A percentile compares a stretch with the other conserved stretches of the same genome.
Evolutionary conservation across 1,140 invertebrate species (phyloP).

Genomic region (Pantala flavescens): DNA sequence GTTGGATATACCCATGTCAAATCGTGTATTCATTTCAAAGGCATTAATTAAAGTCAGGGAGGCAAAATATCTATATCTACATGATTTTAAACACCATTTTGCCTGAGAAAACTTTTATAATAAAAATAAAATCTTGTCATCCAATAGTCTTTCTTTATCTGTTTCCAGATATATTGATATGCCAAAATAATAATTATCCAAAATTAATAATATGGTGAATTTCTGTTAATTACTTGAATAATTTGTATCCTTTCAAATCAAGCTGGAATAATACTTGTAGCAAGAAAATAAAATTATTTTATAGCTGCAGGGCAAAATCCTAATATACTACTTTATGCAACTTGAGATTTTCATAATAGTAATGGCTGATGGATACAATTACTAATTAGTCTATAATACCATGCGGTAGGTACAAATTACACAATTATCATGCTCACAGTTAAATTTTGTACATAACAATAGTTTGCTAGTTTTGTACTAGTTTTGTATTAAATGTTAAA

Average conservation of each 20-base stretch:
- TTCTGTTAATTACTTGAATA: neutral
- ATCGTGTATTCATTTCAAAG: neutral
- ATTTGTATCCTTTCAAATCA: neutral
- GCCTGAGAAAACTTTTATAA: neutral
- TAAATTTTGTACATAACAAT: conserved; percentile 5
- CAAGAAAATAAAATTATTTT: neutral
- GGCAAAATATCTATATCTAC: neutral
- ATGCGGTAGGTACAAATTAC: conserved; percentile 9
- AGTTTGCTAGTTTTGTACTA: conserved; percentile 10
- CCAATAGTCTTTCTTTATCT: neutral
- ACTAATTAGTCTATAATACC: neutral
- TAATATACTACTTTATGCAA: neutral
- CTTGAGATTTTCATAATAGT: neutral
- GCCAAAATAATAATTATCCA: too few relatives aligned
- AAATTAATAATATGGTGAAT: neutral
- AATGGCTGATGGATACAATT: neutral
- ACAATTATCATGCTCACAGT: neutral
- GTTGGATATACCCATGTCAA: neutral
- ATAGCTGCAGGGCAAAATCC: neutral
- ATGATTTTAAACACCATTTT: neutral
- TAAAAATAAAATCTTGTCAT: neutral
- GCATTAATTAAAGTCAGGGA: neutral
- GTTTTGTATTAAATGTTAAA: conserved; percentile 8
- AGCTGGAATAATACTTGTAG: neutral
- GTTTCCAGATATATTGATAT: neutral